Base-by-base conservation (phyloP, 2,113 vertebrate species). In the Cyanocitta stelleri region DNA sequence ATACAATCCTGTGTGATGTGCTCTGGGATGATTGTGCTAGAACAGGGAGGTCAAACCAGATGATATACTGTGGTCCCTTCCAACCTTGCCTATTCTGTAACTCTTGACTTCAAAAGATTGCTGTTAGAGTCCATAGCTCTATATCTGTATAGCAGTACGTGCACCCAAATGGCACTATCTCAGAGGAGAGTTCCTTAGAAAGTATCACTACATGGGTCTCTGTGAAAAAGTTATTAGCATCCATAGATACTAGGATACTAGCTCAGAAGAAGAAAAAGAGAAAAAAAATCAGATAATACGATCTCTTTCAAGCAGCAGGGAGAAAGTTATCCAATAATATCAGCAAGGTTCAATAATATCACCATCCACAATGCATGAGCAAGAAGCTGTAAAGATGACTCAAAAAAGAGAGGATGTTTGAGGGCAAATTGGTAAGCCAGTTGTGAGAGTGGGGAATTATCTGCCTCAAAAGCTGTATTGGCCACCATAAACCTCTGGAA, bases 81-180 rank as follows among this genome's bases (percentile, higher is more conserved):
- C 46, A 43, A 43, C 24, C 52, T n/a, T 75, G 61, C 16, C 61
- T 58, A 13, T 30, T 52, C 17, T 48, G 43, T n/a, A 12, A 27
- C 22, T 55, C 55, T 55, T 55, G 30, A 27, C 11, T 83, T 79
- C 43, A 48, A 30, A 75, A 37, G 7, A 2, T 6, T 63, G 30
- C 9, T 54, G 12, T 48, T 89, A 89, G 61, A 52, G 26, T 48
- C 37, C 6, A 15, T 3, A 77, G n/a, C 10, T 59, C 2, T 33
- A 7, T 3, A 9, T 27, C 37, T 55, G 5, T 26, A 11, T 6
- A 67, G n/a, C 8, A 55, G 6, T 3, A 30, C 6, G 7, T 1
- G 3, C 9, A 35, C 10, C 20, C 48, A 52, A 62, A 74, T 26
- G 14, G 4, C 41, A 66, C 17, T 13, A 35, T 48, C 78, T 48